Base-by-base conservation (phyloP, 2,888 invertebrate genomes). In the Plebejus melissa region DNA sequence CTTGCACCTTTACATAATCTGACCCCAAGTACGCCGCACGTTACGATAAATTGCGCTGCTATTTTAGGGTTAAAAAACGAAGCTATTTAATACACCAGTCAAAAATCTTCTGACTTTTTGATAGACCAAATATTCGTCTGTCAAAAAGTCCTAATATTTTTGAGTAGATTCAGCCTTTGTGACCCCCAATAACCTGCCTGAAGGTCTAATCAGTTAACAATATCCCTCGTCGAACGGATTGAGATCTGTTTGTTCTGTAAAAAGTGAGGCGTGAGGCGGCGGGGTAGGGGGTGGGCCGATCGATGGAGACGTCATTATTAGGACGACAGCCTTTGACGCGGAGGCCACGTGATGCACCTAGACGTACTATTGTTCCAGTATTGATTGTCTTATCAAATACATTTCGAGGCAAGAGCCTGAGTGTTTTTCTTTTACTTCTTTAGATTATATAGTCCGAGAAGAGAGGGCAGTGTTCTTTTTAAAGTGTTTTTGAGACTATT, bases 271-370 rank as follows among this genome's bases (percentile, higher is more conserved):
- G 65, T 9, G 65, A n/a, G 70, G 41, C n/a, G 38, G n/a, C 3
- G 70, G 70, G 38, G 70, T 9, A 83, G 82, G 70, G 70, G 38
- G 70, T 9, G 83, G 82, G 82, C 83, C 86, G 94, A 94, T 94
- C 94, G 94, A 94, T 94, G 90, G 84, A 86, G 88, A 88, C 89
- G 91, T 90, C 93, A 92, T 94, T 93, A 93, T 93, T 92, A 93
- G 94, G 93, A 88, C 94, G 94, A 93, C 94, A 93, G 93, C 94
- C 94, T 91, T 90, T 91, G 90, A 91, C 90, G 90, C 90, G 90
- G 46, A 32, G 11, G 60, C 65, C 65, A 36, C 65, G 65, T 65
- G 65, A 36, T 32, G 32, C 65, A 65, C 65, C 65, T 65, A 65
- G 32, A 32, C 65, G 4, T 9, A 65, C 32, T 65, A 5, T 65